phyloP scores from a whole-genome alignment of 2,888 invertebrate genomes.

The Prionchulus punctatus region DNA sequence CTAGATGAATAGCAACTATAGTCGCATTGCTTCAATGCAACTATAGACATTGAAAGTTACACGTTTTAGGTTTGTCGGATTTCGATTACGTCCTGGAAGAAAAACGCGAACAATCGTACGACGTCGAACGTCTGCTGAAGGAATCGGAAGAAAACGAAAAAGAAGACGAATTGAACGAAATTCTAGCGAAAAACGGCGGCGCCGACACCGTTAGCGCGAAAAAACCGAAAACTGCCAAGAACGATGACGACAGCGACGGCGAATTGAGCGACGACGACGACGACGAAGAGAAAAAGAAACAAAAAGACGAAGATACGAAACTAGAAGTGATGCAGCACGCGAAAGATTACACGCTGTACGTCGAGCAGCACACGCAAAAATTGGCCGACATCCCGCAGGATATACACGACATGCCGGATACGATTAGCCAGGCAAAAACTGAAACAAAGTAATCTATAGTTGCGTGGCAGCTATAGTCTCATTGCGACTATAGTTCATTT shows the following conservation, averaged over 20 bases:
- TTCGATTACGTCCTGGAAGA: conserved; percentile 13
- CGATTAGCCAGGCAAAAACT: background rate
- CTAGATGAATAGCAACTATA: no score
- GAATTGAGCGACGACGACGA: background rate
- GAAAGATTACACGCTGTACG: conserved; percentile 12
- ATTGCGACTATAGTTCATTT: no score
- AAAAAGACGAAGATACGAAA: conserved; percentile 1
- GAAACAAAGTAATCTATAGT: no score
- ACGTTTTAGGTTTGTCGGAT: conserved; percentile 5
- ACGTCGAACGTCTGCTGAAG: background rate
- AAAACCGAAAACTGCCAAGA: background rate
- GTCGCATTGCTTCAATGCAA: no score
- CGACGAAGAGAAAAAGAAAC: conserved; percentile 5
- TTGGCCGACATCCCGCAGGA: background rate
- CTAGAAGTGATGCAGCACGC: conserved; percentile 14
- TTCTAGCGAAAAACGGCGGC: background rate
- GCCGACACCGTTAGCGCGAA: no score
- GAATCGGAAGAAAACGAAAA: background rate
- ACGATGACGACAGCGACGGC: background rate
- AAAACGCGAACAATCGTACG: background rate
- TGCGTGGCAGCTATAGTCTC: no score
- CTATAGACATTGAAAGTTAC: no score
- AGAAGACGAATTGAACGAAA: background rate
- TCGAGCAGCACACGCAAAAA: background rate
- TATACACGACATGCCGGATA: background rate